Percentiles rank a stretch among this genome's conserved stretches.
Evolutionary conservation across 2,113 vertebrate species (phyloP).

Genomic region (Sterrhoptilus dennistouni): DNA sequence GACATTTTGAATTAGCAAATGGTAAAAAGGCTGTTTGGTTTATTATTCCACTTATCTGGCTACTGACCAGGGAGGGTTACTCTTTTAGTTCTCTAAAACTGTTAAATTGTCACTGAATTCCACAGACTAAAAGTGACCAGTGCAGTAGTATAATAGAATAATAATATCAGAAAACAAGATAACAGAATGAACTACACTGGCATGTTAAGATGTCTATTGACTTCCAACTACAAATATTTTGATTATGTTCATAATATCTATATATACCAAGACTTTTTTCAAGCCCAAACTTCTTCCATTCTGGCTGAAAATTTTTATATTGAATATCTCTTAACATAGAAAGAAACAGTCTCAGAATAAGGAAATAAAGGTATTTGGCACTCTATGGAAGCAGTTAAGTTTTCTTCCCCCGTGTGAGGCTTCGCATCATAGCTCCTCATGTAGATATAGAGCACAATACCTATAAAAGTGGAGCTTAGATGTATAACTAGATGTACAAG

Average conservation of each 20-base stretch:
- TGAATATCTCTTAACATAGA: background rate
- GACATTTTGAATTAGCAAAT: background rate
- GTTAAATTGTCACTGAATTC: background rate
- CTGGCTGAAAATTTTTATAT: background rate
- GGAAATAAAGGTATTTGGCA: background rate
- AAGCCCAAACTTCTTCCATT: background rate
- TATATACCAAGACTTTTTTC: background rate
- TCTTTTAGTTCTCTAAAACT: background rate
- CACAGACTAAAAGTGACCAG: background rate
- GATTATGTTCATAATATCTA: background rate
- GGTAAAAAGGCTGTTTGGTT: background rate
- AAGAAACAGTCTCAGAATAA: background rate
- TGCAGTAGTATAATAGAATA: background rate
- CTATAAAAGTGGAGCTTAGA: background rate
- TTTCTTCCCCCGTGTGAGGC: fast-evolving
- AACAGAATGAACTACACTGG: background rate
- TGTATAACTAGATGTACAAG: background rate
- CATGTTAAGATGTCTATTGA: background rate
- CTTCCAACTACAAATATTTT: background rate
- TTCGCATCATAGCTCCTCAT: background rate
- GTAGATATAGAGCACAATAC: background rate
- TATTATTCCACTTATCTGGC: background rate
- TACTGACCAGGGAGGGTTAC: background rate
- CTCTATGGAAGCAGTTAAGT: background rate
- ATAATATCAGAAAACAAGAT: background rate